These are phyloP conservation scores for Rotaria magnacalcarata DNA, from an alignment of 2,888 invertebrate genomes.

Conservation along the genomic window DNA sequence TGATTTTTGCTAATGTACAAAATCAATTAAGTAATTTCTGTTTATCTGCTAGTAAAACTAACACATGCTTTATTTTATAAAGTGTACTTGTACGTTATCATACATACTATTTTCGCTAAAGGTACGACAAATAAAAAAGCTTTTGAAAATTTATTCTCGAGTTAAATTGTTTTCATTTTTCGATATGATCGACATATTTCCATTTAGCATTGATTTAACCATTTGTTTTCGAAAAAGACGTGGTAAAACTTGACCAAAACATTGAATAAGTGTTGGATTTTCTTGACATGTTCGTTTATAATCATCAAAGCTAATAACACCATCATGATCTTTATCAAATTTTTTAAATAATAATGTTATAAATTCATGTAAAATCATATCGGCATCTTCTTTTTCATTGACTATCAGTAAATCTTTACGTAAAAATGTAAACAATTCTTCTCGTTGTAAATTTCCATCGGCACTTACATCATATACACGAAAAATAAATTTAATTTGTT, in stretches of 20 bases:
- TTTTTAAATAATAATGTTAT: slow-evolving; percentile 3
- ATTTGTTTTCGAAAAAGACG: neutral
- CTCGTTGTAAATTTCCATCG: slow-evolving; percentile 19
- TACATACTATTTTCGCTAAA: no score
- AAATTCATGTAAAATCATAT: slow-evolving; percentile 3
- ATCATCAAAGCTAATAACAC: slow-evolving; percentile 10
- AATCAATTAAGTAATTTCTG: no score
- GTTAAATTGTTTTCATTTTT: neutral
- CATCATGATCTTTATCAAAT: slow-evolving; percentile 24
- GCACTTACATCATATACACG: slow-evolving; percentile 11
- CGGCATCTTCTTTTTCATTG: slow-evolving; percentile 7
- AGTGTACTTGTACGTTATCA: no score
- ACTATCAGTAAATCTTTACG: slow-evolving; percentile 6
- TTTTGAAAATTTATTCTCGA: neutral
- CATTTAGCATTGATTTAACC: neutral
- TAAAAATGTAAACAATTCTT: slow-evolving; percentile 4
- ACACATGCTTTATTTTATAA: no score
- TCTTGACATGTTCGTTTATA: slow-evolving; percentile 11
- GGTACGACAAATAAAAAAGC: no score
- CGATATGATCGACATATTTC: neutral
- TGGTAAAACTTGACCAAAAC: slow-evolving; percentile 22
- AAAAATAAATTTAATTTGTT: slow-evolving; percentile 15
- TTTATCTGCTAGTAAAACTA: no score
- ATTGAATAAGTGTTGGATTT: neutral
- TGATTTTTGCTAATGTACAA: no score